These are phyloP conservation scores for Nibea albiflora DNA, from an alignment of 2,113 vertebrate genomes.

Conservation along the genomic window DNA sequence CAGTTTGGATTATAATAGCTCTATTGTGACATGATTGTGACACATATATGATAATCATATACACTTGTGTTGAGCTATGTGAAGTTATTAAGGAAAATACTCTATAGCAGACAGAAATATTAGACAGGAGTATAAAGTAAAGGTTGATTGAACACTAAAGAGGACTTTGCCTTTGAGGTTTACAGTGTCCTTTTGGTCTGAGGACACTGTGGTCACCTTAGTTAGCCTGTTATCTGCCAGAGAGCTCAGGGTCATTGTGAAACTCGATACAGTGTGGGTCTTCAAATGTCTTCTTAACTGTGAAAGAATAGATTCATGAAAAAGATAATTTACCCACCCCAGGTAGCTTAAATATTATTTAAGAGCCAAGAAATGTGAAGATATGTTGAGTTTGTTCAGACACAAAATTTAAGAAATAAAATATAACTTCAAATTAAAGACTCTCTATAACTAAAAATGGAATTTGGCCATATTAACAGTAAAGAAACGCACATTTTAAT, in stretches of 20 bases:
- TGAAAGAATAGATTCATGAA: background rate
- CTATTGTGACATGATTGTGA: background rate
- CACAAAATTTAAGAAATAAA: background rate
- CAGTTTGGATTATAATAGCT: background rate
- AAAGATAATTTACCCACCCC: background rate
- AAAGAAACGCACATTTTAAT: background rate
- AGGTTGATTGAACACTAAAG: too few species aligned
- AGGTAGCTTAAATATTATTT: background rate
- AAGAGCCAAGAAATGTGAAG: background rate
- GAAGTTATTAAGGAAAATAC: background rate
- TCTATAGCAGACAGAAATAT: background rate
- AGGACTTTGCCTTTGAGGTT: background rate
- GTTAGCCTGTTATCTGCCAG: too few species aligned
- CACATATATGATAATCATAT: background rate
- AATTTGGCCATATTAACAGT: background rate
- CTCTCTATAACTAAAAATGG: background rate
- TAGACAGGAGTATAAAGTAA: background rate
- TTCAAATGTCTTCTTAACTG: background rate
- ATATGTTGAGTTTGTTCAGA: background rate
- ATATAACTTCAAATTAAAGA: background rate
- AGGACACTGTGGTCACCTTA: background rate
- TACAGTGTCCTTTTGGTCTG: background rate
- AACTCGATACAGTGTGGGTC: background rate
- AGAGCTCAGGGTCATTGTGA: background rate
- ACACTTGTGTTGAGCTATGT: background rate